phyloP scores from a whole-genome alignment of 2,888 invertebrate genomes.

The Pachycephus smyrnensis region DNA sequence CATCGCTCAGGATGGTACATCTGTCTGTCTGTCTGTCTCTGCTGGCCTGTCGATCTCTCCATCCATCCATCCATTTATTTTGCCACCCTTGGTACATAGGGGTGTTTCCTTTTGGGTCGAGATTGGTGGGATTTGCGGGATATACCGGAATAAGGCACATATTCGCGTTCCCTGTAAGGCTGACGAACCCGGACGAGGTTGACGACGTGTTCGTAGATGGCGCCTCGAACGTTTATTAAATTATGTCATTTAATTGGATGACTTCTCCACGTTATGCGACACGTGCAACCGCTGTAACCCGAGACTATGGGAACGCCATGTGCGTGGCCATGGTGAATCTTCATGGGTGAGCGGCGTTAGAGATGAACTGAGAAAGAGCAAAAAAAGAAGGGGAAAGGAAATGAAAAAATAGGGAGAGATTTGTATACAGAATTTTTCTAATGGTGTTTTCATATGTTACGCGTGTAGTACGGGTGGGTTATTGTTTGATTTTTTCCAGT shows the following conservation, averaged over 20 bases:
- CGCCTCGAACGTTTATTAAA: constrained; percentile 47
- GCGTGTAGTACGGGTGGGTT: neutral
- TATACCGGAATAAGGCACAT: neutral
- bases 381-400: neutral
- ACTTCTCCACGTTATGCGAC: constrained; percentile 17
- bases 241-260: constrained; percentile 55
- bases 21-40: constrained; percentile 8
- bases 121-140: neutral
- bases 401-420: neutral
- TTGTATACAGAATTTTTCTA: neutral
- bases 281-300: constrained; percentile 30
- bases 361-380: neutral
- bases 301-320: constrained; percentile 42
- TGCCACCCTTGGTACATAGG: neutral
- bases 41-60: neutral
- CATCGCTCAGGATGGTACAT: constrained; percentile 23
- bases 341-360: neutral
- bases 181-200: neutral
- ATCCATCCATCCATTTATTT: neutral
- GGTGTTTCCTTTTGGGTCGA: neutral
- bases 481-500: neutral
- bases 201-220: constrained; percentile 10
- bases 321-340: constrained; percentile 14
- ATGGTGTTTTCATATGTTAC: neutral
- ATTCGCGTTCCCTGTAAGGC: neutral